Percentiles rank a stretch among this genome's conserved stretches.
These are phyloP conservation scores for Mesocentrotus franciscanus DNA, from an alignment of 53 echinoderm and acorn worm species.

Conservation along the genomic window DNA sequence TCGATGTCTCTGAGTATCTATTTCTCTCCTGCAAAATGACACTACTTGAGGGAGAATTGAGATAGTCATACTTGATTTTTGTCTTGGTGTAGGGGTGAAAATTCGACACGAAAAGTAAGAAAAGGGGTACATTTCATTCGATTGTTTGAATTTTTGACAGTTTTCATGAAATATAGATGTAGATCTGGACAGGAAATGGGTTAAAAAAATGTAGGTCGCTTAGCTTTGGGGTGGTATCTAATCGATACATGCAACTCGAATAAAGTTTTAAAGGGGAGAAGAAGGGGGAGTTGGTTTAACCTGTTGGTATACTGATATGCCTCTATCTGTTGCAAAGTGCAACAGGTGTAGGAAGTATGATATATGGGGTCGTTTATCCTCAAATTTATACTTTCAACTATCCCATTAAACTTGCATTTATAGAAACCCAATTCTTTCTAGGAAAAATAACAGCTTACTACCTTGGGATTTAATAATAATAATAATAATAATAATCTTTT, in stretches of 20 bases:
- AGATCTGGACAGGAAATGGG: neutral
- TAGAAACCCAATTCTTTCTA: no score
- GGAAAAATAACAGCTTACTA: no score
- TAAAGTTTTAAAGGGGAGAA: neutral
- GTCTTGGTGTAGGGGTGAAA: neutral
- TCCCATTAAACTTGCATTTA: no score
- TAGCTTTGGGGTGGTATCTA: neutral
- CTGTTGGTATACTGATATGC: constrained; percentile 9
- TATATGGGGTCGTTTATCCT: constrained; percentile 10
- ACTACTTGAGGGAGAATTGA: neutral
- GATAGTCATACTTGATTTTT: neutral
- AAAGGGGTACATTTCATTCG: neutral
- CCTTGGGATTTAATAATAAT: no score
- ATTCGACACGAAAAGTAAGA: neutral
- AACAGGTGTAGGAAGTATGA: constrained; percentile 15
- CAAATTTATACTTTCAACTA: neutral
- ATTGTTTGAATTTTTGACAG: neutral
- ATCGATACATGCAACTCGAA: neutral
- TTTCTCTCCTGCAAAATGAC: constrained; percentile 10
- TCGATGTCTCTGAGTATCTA: constrained; percentile 42
- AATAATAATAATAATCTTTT: no score
- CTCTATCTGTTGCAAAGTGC: neutral
- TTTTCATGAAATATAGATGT: neutral
- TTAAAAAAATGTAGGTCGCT: neutral
- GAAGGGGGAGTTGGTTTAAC: neutral